Evolutionary conservation across 2,113 vertebrate species (phyloP).

Genomic region (Bubo scandiacus): DNA sequence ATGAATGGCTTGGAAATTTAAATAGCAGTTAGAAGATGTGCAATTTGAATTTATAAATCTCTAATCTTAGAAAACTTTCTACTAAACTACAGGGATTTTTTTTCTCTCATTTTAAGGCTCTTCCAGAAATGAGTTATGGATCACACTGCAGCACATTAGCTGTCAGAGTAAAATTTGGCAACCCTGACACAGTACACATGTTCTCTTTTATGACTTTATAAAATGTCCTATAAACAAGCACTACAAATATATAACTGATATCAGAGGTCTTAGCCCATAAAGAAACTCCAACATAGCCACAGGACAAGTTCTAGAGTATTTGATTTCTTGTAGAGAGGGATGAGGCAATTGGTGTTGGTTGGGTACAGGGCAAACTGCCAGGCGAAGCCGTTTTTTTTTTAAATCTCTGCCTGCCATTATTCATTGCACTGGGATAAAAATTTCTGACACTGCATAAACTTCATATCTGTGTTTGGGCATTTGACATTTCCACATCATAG

Average conservation of each 20-base stretch:
- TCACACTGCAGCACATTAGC: neutral
- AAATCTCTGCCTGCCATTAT: neutral
- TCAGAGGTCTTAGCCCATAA: neutral
- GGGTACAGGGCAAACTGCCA: neutral
- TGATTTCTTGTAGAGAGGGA: neutral
- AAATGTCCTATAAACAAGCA: conserved; percentile 1
- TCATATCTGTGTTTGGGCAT: neutral
- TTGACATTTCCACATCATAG: neutral
- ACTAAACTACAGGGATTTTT: neutral
- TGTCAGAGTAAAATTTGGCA: neutral
- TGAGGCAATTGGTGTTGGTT: rapidly evolving
- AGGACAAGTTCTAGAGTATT: neutral
- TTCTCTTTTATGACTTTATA: neutral
- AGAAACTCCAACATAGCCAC: neutral
- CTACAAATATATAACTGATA: neutral
- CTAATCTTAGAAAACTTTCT: neutral
- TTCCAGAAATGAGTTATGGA: neutral
- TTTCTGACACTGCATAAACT: neutral
- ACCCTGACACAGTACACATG: neutral
- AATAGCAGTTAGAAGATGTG: neutral
- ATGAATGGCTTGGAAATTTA: neutral
- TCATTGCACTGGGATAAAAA: neutral
- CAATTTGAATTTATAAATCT: neutral
- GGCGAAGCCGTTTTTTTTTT: neutral
- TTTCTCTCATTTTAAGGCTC: neutral